Evolutionary conservation across 2,888 invertebrate genomes (phyloP).

Genomic region (Eubasilissa splendida): DNA sequence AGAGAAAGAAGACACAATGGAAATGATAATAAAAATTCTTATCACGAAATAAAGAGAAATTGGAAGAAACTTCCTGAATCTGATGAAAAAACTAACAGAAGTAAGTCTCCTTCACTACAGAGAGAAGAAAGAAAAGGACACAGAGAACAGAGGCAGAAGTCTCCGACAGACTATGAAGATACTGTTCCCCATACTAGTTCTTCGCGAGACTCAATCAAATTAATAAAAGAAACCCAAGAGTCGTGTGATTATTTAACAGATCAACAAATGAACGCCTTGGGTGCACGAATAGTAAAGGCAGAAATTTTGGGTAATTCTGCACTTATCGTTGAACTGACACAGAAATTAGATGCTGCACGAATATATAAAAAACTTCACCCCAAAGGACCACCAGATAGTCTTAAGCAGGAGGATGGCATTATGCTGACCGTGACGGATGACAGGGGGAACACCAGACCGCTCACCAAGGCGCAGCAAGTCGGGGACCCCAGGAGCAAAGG

Average conservation of each 20-base stretch:
- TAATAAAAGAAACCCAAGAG: constrained; percentile 49
- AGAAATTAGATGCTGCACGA: constrained; percentile 82
- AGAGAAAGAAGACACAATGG: constrained; percentile 56
- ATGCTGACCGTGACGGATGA: constrained; percentile 80
- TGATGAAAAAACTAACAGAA: constrained; percentile 42
- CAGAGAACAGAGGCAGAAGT: background rate
- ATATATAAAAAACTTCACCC: constrained; percentile 69
- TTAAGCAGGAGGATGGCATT: constrained; percentile 65
- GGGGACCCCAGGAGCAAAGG: constrained; percentile 68
- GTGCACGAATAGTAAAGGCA: constrained; percentile 93
- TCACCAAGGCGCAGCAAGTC: constrained; percentile 66
- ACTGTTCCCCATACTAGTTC: constrained; percentile 18
- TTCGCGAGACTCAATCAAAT: constrained; percentile 45
- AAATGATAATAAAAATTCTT: constrained; percentile 50
- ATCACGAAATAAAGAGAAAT: constrained; percentile 52
- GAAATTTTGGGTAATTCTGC: constrained; percentile 91
- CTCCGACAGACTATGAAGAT: background rate
- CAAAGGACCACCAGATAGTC: constrained; percentile 58
- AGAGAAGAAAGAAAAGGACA: background rate
- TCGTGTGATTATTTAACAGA: constrained; percentile 74
- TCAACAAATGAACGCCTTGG: constrained; percentile 91
- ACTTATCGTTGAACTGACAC: constrained; percentile 80
- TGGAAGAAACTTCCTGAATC: constrained; percentile 55
- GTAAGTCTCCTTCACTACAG: constrained; percentile 41
- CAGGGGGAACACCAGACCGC: constrained; percentile 80